A percentile compares a stretch with the other conserved stretches of the same genome.
Conservation (phyloP, 2,113 vertebrate species). For the Silurus meridionalis region DNA sequence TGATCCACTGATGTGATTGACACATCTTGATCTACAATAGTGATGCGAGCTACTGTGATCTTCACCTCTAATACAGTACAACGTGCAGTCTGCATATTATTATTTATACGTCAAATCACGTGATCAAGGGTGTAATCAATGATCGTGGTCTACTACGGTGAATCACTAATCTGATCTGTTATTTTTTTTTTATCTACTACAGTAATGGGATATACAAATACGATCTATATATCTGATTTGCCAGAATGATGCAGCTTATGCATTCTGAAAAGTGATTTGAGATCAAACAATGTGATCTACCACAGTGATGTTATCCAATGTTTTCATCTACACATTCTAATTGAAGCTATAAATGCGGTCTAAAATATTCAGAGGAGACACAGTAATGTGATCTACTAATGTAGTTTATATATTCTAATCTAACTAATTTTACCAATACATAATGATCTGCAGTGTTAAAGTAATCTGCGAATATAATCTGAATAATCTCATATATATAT, state of each 20-base stretch:
- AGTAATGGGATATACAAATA: background rate
- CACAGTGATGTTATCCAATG: background rate
- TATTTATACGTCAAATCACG: background rate
- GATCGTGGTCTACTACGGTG: background rate
- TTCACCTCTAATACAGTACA: too few relatives aligned
- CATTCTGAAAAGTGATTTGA: background rate
- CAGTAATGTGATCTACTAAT: too few relatives aligned
- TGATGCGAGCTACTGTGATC: background rate
- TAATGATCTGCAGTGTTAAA: too few relatives aligned
- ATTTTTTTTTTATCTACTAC: background rate
- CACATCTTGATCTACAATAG: background rate
- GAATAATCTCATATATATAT: too few relatives aligned
- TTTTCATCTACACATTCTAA: too few relatives aligned
- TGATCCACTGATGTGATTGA: background rate
- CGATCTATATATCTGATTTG: background rate
- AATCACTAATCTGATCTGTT: background rate
- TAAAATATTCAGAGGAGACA: background rate
- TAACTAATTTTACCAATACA: too few relatives aligned
- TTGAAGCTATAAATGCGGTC: background rate
- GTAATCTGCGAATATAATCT: too few relatives aligned
- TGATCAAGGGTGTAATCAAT: background rate
- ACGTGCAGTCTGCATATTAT: too few relatives aligned
- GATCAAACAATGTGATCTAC: background rate
- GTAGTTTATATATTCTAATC: too few relatives aligned
- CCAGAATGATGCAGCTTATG: too few relatives aligned